Conservation (phyloP, 1,140 invertebrate species). For the Battus philenor region DNA sequence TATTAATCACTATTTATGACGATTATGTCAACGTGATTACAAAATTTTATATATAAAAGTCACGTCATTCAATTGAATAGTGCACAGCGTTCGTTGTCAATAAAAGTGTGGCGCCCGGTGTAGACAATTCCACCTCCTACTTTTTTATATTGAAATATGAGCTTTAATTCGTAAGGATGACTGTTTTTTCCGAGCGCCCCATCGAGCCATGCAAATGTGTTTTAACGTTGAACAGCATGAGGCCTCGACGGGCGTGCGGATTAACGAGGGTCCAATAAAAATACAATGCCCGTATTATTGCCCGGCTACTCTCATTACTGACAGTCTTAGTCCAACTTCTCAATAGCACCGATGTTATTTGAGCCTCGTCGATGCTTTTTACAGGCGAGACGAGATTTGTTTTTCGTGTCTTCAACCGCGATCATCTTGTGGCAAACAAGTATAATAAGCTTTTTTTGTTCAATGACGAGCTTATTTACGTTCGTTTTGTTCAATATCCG, state of each 20-base stretch:
- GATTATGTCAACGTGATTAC: no score
- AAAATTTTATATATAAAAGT: no score
- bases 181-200: slow-evolving; percentile 31
- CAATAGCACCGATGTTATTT: slow-evolving; percentile 31
- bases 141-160: slow-evolving; percentile 42
- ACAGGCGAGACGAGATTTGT: slow-evolving; percentile 24
- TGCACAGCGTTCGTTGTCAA: slow-evolving; percentile 42
- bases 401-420: slow-evolving; percentile 41
- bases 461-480: slow-evolving; percentile 46
- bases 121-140: slow-evolving; percentile 43
- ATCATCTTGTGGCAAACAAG: slow-evolving; percentile 31
- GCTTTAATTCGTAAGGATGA: slow-evolving; percentile 34
- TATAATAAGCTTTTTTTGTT: slow-evolving; percentile 33
- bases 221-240: slow-evolving; percentile 42
- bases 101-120: slow-evolving; percentile 61
- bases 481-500: slow-evolving; percentile 27
- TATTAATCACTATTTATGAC: no score
- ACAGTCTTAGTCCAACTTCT: slow-evolving; percentile 32
- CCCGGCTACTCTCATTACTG: slow-evolving; percentile 41
- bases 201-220: slow-evolving; percentile 51
- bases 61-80: no score
- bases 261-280: slow-evolving; percentile 47
- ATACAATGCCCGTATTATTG: slow-evolving; percentile 32
- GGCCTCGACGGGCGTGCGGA: slow-evolving; percentile 32
- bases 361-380: slow-evolving; percentile 22